Evolutionary conservation across 2,113 vertebrate species (phyloP), one percentile per base, ranked within the genome.

Genomic region (Sphaerodactylus townsendi): DNA sequence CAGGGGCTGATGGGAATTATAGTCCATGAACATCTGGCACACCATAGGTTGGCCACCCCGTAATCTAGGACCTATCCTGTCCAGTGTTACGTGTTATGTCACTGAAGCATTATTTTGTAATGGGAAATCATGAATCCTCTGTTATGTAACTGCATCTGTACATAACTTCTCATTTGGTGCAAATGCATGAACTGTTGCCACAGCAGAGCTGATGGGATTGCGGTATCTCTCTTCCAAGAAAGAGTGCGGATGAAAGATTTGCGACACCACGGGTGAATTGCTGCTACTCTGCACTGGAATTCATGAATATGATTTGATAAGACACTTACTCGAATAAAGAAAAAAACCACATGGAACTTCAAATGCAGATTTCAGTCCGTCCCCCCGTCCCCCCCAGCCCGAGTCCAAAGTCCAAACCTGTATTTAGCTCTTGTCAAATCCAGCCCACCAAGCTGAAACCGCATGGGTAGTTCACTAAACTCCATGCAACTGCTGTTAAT

Each of bases 221-320:
- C 17, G 62, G 75, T 25, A 14, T 77, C 82, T 39, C 14, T 33
- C 10, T 73, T 72, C 53, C 25, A 69, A 79, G 44, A 74, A 66
- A 3, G 19, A 66, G 50, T 1, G 35, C 56, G 23, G 1, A 76
- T 77, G 41, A 2, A 85, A 62, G 80, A 85, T 77, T 69, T 59
- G 74, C 35, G 59, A 28, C 56, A 37, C 35, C 35, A 74, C n/a
- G 71, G 77, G 62, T 5, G 73, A 80, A 88, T 62, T 86, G 25
- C 65, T 86, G 77, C 46, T 78, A 71, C 11, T 46, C 71, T 15
- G 68, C 56, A 53, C 77, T 83, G 89, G 73, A 85, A 13, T 88
- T 80, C 78, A 79, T 83, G 77, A 77, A 69, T 75, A 37, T 83
- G 80, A 74, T 83, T 81, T 8, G 82, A 79, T 83, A 83, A 87